Conservation (phyloP, 2,113 vertebrate species). For the Scatophagus argus region DNA sequence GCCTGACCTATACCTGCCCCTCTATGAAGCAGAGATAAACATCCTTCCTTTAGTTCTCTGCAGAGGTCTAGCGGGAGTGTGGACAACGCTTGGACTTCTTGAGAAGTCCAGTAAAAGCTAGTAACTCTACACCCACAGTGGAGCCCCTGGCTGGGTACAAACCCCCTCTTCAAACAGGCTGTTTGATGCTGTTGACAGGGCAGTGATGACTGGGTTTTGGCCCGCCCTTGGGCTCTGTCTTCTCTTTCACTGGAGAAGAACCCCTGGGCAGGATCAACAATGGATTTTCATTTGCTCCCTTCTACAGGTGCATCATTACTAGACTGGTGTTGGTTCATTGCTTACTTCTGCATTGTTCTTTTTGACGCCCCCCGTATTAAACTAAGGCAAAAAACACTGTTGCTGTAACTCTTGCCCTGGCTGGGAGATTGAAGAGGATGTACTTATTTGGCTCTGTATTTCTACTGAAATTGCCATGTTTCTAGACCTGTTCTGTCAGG, state of each 20-base stretch:
- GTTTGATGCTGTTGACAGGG: slow-evolving; percentile 83
- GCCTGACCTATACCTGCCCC: slow-evolving; percentile 50
- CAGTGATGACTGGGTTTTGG: slow-evolving; percentile 71
- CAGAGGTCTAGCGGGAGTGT: slow-evolving; percentile 41
- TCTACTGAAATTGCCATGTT: slow-evolving; percentile 13
- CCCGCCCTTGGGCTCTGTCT: slow-evolving; percentile 62
- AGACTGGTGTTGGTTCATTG: slow-evolving; percentile 48
- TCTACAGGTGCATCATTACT: slow-evolving; percentile 56
- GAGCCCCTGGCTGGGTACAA: slow-evolving; percentile 68
- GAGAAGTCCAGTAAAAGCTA: slow-evolving; percentile 58
- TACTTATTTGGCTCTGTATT: slow-evolving; percentile 21
- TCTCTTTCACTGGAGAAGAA: slow-evolving; percentile 73
- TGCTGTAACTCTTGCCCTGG: not conserved
- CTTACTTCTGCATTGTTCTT: slow-evolving; percentile 31
- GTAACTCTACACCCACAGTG: slow-evolving; percentile 80
- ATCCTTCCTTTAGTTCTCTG: slow-evolving; percentile 47
- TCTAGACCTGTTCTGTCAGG: slow-evolving; percentile 30
- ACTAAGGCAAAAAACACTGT: not conserved
- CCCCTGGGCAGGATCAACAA: slow-evolving; percentile 76
- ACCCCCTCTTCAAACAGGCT: slow-evolving; percentile 79
- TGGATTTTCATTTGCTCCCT: slow-evolving; percentile 66
- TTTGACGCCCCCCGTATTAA: not conserved
- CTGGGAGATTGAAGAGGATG: slow-evolving; percentile 28
- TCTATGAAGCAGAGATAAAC: slow-evolving; percentile 55
- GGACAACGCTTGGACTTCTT: slow-evolving; percentile 52